Percentiles rank a stretch among this genome's conserved stretches.
Conservation (phyloP, 2,113 vertebrate species). For the Paedocypris sp. region DNA sequence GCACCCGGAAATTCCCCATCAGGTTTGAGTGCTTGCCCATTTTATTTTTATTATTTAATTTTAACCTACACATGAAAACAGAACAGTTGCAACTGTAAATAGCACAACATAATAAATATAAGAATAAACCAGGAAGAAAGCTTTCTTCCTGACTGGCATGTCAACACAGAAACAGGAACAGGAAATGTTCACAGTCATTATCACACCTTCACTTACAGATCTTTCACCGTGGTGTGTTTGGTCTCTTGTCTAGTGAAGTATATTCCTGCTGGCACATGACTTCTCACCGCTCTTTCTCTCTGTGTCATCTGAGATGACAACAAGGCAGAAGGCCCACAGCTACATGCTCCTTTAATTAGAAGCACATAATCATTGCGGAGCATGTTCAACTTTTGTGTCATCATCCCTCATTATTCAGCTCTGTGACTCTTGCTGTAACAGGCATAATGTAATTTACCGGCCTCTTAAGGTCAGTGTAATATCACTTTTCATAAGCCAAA, state of each 20-base stretch:
- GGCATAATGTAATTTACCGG: conserved; percentile 49
- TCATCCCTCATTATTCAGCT: conserved; percentile 36
- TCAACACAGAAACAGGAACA: not conserved
- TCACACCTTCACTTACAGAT: not conserved
- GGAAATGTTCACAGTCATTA: not conserved
- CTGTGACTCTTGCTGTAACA: conserved; percentile 53
- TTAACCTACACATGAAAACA: too few relatives aligned
- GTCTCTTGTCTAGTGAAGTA: not conserved
- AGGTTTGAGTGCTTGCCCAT: too few relatives aligned
- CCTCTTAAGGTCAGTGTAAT: conserved; percentile 51
- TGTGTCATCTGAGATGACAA: conserved; percentile 8
- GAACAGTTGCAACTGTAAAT: too few relatives aligned
- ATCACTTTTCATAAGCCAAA: conserved; percentile 52
- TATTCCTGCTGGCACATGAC: not conserved
- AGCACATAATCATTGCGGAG: conserved; percentile 13
- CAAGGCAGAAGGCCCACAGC: conserved; percentile 8
- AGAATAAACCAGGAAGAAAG: too few relatives aligned
- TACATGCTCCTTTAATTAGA: conserved; percentile 17
- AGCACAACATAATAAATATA: too few relatives aligned
- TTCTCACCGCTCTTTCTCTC: not conserved
- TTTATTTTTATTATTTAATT: not conserved
- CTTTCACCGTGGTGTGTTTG: not conserved
- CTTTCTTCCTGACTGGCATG: not conserved
- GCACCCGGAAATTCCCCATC: not conserved
- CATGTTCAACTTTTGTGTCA: conserved; percentile 20